These are phyloP conservation scores for Psephotus haematonotus DNA, from an alignment of 2,113 vertebrate species.

Conservation along the genomic window DNA sequence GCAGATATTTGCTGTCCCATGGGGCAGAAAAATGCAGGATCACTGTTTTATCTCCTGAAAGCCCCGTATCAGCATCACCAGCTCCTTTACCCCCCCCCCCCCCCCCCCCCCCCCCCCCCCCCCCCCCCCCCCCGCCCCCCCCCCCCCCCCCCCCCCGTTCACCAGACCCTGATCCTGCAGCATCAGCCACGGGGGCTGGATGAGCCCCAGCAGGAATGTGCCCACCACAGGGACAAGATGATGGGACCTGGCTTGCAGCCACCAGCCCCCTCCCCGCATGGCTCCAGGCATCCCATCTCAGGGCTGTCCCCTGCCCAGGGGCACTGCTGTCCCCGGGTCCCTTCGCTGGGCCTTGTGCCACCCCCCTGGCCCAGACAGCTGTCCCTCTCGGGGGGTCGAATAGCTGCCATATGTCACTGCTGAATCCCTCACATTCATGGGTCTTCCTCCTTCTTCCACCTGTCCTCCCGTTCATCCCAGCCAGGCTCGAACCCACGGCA, in stretches of 20 bases:
- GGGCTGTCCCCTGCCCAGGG: not conserved
- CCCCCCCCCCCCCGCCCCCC: no score
- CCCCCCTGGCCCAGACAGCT: conserved; percentile 25
- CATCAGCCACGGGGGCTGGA: not conserved
- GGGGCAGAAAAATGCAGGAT: not conserved
- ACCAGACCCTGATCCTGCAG: not conserved
- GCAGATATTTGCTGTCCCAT: not conserved
- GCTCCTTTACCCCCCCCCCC: not conserved
- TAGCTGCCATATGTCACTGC: not conserved
- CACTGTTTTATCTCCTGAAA: not conserved
- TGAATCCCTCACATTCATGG: conserved; percentile 36
- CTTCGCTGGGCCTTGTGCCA: accelerated
- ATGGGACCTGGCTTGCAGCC: not conserved
- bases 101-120: no score
- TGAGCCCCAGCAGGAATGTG: not conserved
- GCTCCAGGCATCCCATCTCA: not conserved
- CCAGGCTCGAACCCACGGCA: not conserved
- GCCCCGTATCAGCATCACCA: not conserved
- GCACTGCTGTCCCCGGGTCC: not conserved
- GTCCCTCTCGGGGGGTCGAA: not conserved
- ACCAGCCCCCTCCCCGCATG: accelerated
- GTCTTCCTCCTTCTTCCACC: conserved; percentile 38
- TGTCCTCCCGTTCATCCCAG: not conserved
- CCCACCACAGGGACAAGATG: not conserved
- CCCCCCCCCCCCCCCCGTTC: no score